phyloP scores from a whole-genome alignment of 1,140 invertebrate species.

The Arctopsyche grandis region DNA sequence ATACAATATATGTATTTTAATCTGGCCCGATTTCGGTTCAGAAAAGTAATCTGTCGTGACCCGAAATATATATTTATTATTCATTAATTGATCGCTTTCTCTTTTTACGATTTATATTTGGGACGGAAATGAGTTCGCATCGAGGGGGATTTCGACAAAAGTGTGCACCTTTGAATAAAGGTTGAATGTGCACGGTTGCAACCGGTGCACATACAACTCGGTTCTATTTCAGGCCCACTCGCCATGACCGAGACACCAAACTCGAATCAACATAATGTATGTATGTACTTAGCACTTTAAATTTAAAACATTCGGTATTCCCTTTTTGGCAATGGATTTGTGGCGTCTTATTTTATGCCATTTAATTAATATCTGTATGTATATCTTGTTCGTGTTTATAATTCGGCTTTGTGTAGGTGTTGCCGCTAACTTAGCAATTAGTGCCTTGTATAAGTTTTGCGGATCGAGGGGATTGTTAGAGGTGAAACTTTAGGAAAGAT shows the following conservation, averaged over 20 bases:
- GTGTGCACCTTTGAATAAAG: background rate
- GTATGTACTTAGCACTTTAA: background rate
- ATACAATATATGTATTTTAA: too few species aligned
- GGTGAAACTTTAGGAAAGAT: slow-evolving; percentile 44
- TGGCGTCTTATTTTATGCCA: too few species aligned
- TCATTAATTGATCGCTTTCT: too few species aligned
- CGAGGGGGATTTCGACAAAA: background rate
- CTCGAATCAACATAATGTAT: background rate
- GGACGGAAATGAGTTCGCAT: background rate
- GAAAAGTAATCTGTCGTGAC: too few species aligned
- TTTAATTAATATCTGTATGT: background rate
- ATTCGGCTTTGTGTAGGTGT: slow-evolving; percentile 41
- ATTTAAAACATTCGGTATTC: too few species aligned
- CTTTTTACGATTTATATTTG: background rate
- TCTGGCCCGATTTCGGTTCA: too few species aligned
- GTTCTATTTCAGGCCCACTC: slow-evolving; percentile 22
- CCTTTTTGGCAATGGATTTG: too few species aligned
- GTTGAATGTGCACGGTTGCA: slow-evolving; percentile 16
- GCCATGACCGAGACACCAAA: slow-evolving; percentile 26
- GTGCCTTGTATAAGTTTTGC: slow-evolving; percentile 35
- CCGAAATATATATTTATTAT: too few species aligned
- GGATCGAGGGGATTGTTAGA: slow-evolving; percentile 36
- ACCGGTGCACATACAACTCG: slow-evolving; percentile 17
- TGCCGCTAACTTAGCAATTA: slow-evolving; percentile 51
- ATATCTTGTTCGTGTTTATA: slow-evolving; percentile 36